Base-by-base conservation (phyloP, 1,140 invertebrate genomes). In the Charaxes varanes region DNA sequence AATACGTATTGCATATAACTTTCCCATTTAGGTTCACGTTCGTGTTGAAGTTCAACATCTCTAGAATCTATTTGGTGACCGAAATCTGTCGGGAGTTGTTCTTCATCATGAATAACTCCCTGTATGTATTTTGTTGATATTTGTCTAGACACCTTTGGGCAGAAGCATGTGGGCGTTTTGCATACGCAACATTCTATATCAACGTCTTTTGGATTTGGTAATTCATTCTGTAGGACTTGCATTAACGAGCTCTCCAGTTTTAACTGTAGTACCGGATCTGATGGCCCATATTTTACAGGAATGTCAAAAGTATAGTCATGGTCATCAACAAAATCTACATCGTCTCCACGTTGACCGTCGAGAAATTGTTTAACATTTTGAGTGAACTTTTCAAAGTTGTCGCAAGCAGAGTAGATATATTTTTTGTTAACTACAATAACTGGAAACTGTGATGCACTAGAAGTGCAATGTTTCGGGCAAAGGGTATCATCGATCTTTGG, bases 371-470 rank as follows among this genome's bases (percentile, higher is more conserved):
- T 62, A 2, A 78, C 41, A 53, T 72, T 72, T 21, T 72, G 57
- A n/a, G 55, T 51, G 17, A 72, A 72, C 5, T 52, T 30, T 26
- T 70, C 43, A 8, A 76, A 53, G 26, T 74, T 78, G 36, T 79
- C 65, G 30, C 78, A 82, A 23, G 62, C 67, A 6, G 65, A 57
- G 31, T 82, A 82, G 13, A 82, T 56, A 19, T 51, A 74, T 34
- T 43, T 61, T 37, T 76, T 72, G 33, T 82, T 82, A 4, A 79
- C 41, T 4, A 82, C 49, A 23, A 82, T 55, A 0, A 72, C 74
- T 0, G 78, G 74, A 1, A 82, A 18, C 19, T 70, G 65, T 0
- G 69, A 64, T 1, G 61, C 53, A 18, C 67, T 70, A n/a, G 67
- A 66, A 0, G 59, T 65, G 28, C 58, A 64, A 50, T 61, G 62